Conservation (phyloP, 2,888 invertebrate species). For the Sussaba pulchella region DNA sequence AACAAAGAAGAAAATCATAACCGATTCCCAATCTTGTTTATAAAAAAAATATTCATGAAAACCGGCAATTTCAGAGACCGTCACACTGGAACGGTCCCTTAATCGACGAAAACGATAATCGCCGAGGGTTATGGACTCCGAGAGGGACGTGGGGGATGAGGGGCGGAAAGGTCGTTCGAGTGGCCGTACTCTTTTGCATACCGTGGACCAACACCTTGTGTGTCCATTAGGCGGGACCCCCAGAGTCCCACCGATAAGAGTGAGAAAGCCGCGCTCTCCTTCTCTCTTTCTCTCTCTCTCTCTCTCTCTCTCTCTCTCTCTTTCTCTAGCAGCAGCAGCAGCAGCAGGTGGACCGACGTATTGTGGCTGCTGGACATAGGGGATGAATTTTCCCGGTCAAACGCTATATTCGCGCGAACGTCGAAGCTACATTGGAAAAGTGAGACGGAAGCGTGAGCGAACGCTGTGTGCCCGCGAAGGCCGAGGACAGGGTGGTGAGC, state of each 20-base stretch:
- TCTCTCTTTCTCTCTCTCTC: too few relatives aligned
- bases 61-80: too few relatives aligned
- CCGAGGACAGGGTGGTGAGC: background rate
- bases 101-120: slow-evolving; percentile 52
- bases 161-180: slow-evolving; percentile 55
- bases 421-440: slow-evolving; percentile 29
- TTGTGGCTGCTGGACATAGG: slow-evolving; percentile 34
- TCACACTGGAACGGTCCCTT: too few relatives aligned
- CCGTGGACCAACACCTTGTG: slow-evolving; percentile 80
- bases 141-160: background rate
- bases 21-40: too few relatives aligned
- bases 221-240: slow-evolving; percentile 79
- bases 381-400: too few relatives aligned
- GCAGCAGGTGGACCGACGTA: slow-evolving; percentile 21
- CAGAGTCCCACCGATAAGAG: slow-evolving; percentile 47
- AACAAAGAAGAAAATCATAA: too few relatives aligned
- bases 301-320: too few relatives aligned
- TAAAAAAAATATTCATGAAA: too few relatives aligned
- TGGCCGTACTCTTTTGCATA: slow-evolving; percentile 79
- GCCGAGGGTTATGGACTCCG: background rate
- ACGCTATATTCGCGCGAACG: too few relatives aligned
- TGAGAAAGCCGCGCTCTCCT: slow-evolving; percentile 46
- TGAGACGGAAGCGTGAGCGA: slow-evolving; percentile 37
- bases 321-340: too few relatives aligned
- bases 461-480: slow-evolving; percentile 17